Evolutionary conservation across 2,888 invertebrate genomes (phyloP).

Genomic region (Drosophila demipolita): DNA sequence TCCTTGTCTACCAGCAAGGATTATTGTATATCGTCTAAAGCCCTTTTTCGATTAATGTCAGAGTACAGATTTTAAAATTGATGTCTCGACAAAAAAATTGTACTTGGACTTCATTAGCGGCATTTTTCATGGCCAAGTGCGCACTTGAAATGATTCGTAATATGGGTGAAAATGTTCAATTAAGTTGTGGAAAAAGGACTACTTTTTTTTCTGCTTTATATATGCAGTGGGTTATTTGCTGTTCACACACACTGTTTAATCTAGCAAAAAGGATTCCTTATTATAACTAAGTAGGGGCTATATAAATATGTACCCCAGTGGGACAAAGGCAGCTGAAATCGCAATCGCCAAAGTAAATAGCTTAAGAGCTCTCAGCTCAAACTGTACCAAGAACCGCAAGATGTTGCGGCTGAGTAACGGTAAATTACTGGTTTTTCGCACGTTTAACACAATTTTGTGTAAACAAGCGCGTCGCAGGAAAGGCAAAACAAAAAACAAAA

Average conservation of each 20-base stretch:
- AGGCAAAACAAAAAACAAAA: constrained; percentile 13
- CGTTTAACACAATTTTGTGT: constrained; percentile 77
- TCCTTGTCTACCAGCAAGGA: background rate
- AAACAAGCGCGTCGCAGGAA: constrained; percentile 52
- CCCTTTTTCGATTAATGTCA: constrained; percentile 56
- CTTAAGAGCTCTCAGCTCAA: constrained; percentile 3
- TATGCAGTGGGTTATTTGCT: constrained; percentile 52
- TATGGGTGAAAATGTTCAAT: constrained; percentile 71
- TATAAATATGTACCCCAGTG: constrained; percentile 3
- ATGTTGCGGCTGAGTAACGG: constrained; percentile 64
- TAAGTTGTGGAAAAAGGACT: constrained; percentile 38
- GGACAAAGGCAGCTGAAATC: constrained; percentile 27
- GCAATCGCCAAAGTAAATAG: constrained; percentile 32
- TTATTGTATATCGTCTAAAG: constrained; percentile 18
- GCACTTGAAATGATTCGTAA: constrained; percentile 68
- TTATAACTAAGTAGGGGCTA: constrained; percentile 67
- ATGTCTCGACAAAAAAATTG: constrained; percentile 33
- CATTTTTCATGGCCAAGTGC: constrained; percentile 42
- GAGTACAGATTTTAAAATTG: constrained; percentile 21
- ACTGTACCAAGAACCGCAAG: constrained; percentile 1
- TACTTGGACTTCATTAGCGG: constrained; percentile 61
- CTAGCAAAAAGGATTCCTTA: constrained; percentile 63
- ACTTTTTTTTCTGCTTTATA: constrained; percentile 27
- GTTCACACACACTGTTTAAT: constrained; percentile 42
- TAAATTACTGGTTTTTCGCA: constrained; percentile 75